Evolutionary conservation across 2,797 vertebrate genomes (phyloP).

Genomic region (Pangasius macronema): DNA sequence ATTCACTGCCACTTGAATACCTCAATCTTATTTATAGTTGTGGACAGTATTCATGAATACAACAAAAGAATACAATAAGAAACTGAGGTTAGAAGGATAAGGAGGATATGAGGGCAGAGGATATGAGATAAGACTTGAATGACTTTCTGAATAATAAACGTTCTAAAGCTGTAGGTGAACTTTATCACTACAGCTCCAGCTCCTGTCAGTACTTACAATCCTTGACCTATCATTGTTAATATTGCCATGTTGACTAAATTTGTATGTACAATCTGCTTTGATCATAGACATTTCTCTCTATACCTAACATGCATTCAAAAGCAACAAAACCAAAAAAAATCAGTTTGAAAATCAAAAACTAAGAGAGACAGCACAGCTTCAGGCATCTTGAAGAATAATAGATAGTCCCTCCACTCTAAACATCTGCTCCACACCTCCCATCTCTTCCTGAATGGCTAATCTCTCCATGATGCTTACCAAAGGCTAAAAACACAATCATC

Average conservation of each 20-base stretch:
- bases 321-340: not conserved
- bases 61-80: not conserved
- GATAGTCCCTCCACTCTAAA: conserved; percentile 9
- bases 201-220: not conserved
- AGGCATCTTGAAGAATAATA: conserved; percentile 1
- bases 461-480: not conserved
- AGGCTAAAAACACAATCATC: conserved; percentile 30
- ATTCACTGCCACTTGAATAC: not conserved
- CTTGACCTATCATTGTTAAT: not conserved
- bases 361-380: not conserved
- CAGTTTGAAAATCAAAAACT: not conserved
- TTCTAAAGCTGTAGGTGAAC: not conserved
- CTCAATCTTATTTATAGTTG: not conserved
- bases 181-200: not conserved
- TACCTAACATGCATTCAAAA: not conserved
- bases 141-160: not conserved
- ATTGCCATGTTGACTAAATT: not conserved
- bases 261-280: not conserved
- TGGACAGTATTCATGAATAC: not conserved
- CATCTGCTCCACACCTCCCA: conserved; percentile 14
- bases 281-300: not conserved
- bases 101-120: not conserved
- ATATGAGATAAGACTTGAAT: not conserved
- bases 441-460: conserved; percentile 12
- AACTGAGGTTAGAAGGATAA: not conserved